phyloP scores from a whole-genome alignment of 2,888 invertebrate species.

The Aporophyla lueneburgensis region DNA sequence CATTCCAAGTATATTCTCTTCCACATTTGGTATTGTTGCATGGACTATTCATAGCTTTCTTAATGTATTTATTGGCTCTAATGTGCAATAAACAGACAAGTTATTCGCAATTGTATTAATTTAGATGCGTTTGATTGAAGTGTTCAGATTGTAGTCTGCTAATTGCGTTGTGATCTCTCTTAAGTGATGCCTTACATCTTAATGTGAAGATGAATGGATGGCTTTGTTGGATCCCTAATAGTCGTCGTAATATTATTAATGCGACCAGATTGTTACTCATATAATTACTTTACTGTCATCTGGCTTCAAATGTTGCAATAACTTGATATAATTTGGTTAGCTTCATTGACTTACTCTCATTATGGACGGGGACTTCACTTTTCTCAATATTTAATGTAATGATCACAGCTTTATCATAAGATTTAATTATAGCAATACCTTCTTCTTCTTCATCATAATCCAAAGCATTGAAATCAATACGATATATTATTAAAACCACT shows the following conservation, averaged over 20 bases:
- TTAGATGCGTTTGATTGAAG: slow-evolving; percentile 27
- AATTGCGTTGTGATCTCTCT: slow-evolving; percentile 20
- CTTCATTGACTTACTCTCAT: not conserved
- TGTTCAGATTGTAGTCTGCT: slow-evolving; percentile 17
- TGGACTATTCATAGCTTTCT: slow-evolving; percentile 18
- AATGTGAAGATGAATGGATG: slow-evolving; percentile 19
- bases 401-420: not conserved
- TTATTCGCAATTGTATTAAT: slow-evolving; percentile 30
- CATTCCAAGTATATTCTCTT: slow-evolving; percentile 11
- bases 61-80: slow-evolving; percentile 5
- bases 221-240: slow-evolving; percentile 19
- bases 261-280: not conserved
- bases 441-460: not conserved
- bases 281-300: not conserved
- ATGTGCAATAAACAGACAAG: slow-evolving; percentile 24
- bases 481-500: not conserved
- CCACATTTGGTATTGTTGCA: slow-evolving; percentile 13
- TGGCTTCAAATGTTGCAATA: not conserved
- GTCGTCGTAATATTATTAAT: not conserved
- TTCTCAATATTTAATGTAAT: not conserved
- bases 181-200: slow-evolving; percentile 34
- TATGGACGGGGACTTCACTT: not conserved
- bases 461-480: not conserved
- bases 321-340: not conserved
- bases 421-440: not conserved